A percentile compares a stretch with the other conserved stretches of the same genome.
phyloP scores from a whole-genome alignment of 1,140 invertebrate species.

The Scylla paramamosain region DNA sequence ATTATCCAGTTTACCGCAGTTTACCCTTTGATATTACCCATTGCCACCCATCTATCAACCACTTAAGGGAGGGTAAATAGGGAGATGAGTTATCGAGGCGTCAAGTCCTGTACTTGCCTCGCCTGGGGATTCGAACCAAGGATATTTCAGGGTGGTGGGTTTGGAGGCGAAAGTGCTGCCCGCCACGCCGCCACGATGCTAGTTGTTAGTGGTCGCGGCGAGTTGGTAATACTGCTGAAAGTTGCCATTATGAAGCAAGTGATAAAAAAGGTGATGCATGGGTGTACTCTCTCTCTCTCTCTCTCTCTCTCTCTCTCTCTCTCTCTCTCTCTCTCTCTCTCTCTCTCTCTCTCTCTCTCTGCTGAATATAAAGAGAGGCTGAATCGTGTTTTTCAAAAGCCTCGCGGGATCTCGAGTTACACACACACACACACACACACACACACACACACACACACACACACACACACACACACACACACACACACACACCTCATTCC shows the following conservation, averaged over 20 bases:
- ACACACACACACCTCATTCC: not conserved
- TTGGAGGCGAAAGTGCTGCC: not conserved
- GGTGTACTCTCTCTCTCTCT: not conserved
- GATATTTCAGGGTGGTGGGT: not conserved
- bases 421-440: constrained; percentile 20
- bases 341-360: not conserved
- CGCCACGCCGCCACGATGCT: no score
- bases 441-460: constrained; percentile 20
- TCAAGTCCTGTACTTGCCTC: no score
- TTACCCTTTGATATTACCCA: no score
- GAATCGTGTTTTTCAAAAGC: not conserved
- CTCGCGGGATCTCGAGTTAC: not conserved
- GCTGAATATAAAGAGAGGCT: not conserved
- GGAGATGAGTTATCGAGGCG: no score
- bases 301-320: not conserved
- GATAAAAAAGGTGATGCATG: not conserved
- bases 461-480: constrained; percentile 20
- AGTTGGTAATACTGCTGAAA: not conserved
- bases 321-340: not conserved
- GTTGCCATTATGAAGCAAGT: not conserved
- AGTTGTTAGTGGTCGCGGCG: no score
- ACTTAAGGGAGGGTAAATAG: no score
- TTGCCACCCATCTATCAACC: no score
- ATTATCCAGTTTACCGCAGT: no score
- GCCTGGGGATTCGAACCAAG: not conserved